These are phyloP conservation scores for Sapayoa aenigma DNA, from an alignment of 2,113 vertebrate genomes.

Conservation along the genomic window DNA sequence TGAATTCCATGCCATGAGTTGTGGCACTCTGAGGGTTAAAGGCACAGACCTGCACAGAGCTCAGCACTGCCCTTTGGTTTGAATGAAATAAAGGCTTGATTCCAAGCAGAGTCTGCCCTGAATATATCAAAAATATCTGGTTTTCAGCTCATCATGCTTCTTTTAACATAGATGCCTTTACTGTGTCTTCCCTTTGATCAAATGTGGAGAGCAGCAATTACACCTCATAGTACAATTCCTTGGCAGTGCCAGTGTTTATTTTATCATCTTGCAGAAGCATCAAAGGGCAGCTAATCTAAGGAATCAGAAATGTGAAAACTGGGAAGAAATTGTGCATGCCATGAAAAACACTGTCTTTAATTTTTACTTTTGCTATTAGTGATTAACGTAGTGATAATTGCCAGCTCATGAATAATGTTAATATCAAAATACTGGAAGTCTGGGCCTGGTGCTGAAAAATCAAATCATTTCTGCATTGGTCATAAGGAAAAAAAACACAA, in stretches of 20 bases:
- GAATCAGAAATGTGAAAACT: not conserved
- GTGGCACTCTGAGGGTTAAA: not conserved
- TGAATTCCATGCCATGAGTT: not conserved
- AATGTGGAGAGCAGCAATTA: not conserved
- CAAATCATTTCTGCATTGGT: not conserved
- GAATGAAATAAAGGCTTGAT: not conserved
- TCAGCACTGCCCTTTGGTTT: not conserved
- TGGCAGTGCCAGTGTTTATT: not conserved
- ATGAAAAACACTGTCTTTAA: not conserved
- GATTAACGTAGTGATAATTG: slow-evolving; percentile 28
- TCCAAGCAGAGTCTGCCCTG: not conserved
- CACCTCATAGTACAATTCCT: not conserved
- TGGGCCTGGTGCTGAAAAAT: slow-evolving; percentile 34
- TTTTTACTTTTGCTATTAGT: not conserved
- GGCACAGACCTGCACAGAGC: not conserved
- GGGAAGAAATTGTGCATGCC: not conserved
- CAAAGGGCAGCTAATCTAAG: not conserved
- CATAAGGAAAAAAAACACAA: slow-evolving; percentile 36
- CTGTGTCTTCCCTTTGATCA: not conserved
- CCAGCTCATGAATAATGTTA: slow-evolving; percentile 66
- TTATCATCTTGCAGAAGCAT: not conserved
- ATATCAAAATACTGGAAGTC: slow-evolving; percentile 6
- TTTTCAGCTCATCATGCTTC: not conserved
- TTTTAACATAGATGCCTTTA: not conserved
- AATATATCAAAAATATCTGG: not conserved